These are phyloP conservation scores for Pteria penguin DNA, from an alignment of 2,888 invertebrate species.

Conservation along the genomic window DNA sequence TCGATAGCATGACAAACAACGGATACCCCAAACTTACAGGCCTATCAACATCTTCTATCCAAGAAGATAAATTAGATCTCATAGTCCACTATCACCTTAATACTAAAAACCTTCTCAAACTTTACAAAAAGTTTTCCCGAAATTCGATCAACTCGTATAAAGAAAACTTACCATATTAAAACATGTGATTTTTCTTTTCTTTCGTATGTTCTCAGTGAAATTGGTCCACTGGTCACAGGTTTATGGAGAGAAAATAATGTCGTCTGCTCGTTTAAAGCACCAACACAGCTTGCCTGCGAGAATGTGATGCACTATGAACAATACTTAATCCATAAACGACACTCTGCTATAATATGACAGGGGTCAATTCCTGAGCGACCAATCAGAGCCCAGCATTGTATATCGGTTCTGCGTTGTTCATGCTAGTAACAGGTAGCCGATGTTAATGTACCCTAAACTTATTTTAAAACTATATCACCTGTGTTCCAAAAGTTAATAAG, in stretches of 20 bases:
- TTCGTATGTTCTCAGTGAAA: not conserved
- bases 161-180: not conserved
- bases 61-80: too few species aligned
- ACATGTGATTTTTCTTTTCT: not conserved
- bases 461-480: not conserved
- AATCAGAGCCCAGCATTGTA: not conserved
- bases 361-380: not conserved
- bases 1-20: too few species aligned
- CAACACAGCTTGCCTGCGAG: not conserved
- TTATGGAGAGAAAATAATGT: constrained; percentile 4
- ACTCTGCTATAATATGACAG: not conserved
- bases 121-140: not conserved
- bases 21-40: too few species aligned
- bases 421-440: not conserved
- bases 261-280: constrained; percentile 26
- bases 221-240: not conserved
- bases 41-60: too few species aligned
- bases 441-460: not conserved
- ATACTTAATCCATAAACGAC: not conserved
- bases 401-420: not conserved
- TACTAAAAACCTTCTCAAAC: not conserved
- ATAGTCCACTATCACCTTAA: too few species aligned
- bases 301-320: not conserved
- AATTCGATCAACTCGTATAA: not conserved
- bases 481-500: not conserved